Percentiles rank a stretch among this genome's conserved stretches.
Evolutionary conservation across 2,797 vertebrate genomes (phyloP).

Genomic region (Arctocebus calabarensis): DNA sequence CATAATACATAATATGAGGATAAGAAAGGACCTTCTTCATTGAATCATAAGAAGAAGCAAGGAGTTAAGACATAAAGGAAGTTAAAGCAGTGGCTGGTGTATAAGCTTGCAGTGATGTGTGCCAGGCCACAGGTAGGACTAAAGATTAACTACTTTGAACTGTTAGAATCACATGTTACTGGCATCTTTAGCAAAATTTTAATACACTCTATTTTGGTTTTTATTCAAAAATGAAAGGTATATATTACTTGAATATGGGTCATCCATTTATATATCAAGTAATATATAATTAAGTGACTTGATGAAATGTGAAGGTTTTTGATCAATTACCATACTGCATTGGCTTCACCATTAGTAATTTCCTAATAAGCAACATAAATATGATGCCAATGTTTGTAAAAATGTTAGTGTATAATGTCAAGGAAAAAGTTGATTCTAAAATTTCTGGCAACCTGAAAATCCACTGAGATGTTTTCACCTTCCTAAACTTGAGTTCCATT

Average conservation of each 20-base stretch:
- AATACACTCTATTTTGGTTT: background rate
- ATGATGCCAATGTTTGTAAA: constrained; percentile 28
- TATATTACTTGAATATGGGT: background rate
- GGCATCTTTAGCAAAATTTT: background rate
- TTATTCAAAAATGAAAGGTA: constrained; percentile 38
- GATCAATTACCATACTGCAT: background rate
- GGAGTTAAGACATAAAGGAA: background rate
- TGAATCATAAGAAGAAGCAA: background rate
- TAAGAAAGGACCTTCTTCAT: background rate
- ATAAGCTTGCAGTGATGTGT: background rate
- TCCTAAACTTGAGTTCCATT: background rate
- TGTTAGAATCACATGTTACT: background rate
- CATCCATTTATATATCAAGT: background rate
- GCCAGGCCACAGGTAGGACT: background rate
- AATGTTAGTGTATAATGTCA: background rate
- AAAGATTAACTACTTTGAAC: background rate
- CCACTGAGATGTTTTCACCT: constrained; percentile 4
- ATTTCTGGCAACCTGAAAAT: constrained; percentile 42
- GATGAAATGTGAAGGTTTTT: background rate
- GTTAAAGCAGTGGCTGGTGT: background rate
- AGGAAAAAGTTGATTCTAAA: constrained; percentile 54
- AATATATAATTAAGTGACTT: background rate
- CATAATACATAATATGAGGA: background rate
- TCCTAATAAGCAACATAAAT: constrained; percentile 7
- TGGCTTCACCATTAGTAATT: background rate